Conservation (phyloP, 2,797 vertebrate species). For the Telmatherina bonti region DNA sequence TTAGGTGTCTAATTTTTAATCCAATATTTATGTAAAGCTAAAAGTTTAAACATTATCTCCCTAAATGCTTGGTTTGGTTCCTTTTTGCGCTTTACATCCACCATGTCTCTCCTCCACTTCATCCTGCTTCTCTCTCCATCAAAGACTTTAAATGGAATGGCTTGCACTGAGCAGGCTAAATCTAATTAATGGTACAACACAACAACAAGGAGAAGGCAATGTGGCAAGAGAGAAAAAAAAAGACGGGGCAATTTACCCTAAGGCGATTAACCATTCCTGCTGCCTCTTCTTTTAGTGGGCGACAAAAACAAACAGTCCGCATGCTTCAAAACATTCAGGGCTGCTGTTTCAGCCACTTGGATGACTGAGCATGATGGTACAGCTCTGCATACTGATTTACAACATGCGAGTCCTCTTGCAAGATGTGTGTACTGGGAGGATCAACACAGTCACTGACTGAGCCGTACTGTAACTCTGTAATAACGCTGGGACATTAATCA, state of each 20-base stretch:
- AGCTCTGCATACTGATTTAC: slow-evolving; percentile 36
- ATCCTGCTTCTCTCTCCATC: slow-evolving; percentile 42
- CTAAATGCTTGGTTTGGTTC: slow-evolving; percentile 39
- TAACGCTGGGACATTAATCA: slow-evolving; percentile 24
- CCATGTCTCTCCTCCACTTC: slow-evolving; percentile 9
- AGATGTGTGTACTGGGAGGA: slow-evolving; percentile 39
- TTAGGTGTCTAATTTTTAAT: not conserved
- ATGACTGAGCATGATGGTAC: slow-evolving; percentile 46
- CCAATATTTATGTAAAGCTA: not conserved
- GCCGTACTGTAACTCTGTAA: slow-evolving; percentile 3
- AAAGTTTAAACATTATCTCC: slow-evolving; percentile 49
- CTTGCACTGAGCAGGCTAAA: slow-evolving; percentile 69
- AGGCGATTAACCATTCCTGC: slow-evolving; percentile 66
- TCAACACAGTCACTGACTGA: slow-evolving; percentile 12
- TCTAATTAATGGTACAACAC: slow-evolving; percentile 81
- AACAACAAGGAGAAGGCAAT: slow-evolving; percentile 71
- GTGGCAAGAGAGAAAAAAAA: slow-evolving; percentile 46
- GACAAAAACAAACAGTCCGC: slow-evolving; percentile 63
- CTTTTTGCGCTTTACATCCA: slow-evolving; percentile 14
- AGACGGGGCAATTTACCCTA: slow-evolving; percentile 68
- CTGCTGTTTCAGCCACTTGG: slow-evolving; percentile 48
- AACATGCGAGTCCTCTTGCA: slow-evolving; percentile 31
- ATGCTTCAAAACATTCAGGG: slow-evolving; percentile 49
- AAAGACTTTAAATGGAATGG: slow-evolving; percentile 73
- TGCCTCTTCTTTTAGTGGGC: slow-evolving; percentile 52